A percentile compares a stretch with the other conserved stretches of the same genome.
These are phyloP conservation scores for Lepidocolaptes lacrymiger DNA, from an alignment of 2,797 vertebrate genomes.

Conservation along the genomic window DNA sequence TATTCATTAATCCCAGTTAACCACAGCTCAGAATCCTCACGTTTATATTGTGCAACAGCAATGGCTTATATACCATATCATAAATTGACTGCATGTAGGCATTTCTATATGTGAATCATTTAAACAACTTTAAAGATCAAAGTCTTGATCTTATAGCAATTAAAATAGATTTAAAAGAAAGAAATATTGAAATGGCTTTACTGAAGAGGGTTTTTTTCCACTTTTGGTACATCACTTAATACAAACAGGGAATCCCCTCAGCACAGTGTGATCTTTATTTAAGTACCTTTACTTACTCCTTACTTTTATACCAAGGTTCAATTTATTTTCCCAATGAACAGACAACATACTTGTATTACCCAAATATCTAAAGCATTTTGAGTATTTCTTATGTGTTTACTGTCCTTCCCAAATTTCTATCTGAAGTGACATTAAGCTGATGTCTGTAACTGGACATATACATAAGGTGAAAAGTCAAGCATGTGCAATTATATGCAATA, in stretches of 20 bases:
- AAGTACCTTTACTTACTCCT: not conserved
- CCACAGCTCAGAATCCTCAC: not conserved
- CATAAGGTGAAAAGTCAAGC: not conserved
- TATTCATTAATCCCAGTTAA: not conserved
- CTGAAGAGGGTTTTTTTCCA: not conserved
- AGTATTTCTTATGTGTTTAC: not conserved
- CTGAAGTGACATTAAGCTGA: not conserved
- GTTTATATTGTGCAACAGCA: not conserved
- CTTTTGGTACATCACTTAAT: not conserved
- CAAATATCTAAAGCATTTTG: not conserved
- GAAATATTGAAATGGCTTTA: not conserved
- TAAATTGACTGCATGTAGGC: not conserved
- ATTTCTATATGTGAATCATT: not conserved
- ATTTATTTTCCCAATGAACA: not conserved
- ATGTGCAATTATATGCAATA: not conserved
- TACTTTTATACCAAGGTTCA: not conserved
- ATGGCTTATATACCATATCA: not conserved
- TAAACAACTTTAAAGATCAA: not conserved
- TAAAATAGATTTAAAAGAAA: not conserved
- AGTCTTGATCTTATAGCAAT: not conserved
- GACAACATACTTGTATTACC: not conserved
- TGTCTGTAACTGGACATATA: not conserved
- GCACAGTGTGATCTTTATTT: not conserved
- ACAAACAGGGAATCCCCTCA: not conserved
- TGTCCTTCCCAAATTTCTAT: not conserved